phyloP scores from a whole-genome alignment of 1,140 invertebrate species.

The Antheraea pernyi region DNA sequence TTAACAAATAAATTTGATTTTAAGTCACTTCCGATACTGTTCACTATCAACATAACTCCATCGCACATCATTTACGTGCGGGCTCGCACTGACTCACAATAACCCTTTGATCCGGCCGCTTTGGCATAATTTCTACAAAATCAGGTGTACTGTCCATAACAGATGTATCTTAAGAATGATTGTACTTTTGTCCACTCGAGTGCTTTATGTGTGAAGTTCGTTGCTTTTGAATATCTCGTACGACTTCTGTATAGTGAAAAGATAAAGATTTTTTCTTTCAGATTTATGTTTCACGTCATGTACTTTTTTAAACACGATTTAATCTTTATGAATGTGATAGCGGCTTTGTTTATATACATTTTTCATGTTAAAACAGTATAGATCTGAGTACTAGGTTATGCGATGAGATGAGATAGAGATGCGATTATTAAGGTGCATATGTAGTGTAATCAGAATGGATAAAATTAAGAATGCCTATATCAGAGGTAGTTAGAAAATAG shows the following conservation, averaged over 20 bases:
- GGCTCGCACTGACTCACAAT: not conserved
- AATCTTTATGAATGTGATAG: not conserved
- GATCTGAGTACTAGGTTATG: too few relatives aligned
- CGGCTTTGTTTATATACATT: not conserved
- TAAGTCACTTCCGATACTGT: not conserved
- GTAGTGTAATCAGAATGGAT: too few relatives aligned
- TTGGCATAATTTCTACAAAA: conserved; percentile 2
- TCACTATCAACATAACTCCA: not conserved
- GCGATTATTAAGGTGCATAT: too few relatives aligned
- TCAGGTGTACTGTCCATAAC: conserved; percentile 2
- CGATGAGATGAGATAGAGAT: too few relatives aligned
- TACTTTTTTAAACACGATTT: not conserved
- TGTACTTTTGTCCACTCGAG: conserved; percentile 1
- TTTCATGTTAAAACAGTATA: too few relatives aligned
- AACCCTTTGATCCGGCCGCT: not conserved
- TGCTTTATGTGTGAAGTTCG: conserved; percentile 1
- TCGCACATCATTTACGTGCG: not conserved
- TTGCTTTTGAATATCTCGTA: not conserved
- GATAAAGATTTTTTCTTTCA: not conserved
- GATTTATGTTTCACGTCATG: not conserved
- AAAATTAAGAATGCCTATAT: too few relatives aligned
- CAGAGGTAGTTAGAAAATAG: too few relatives aligned
- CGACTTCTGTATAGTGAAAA: not conserved
- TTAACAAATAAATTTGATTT: not conserved
- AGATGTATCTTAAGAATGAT: conserved; percentile 3